These are phyloP conservation scores for Onychorhynchus coronatus DNA, from an alignment of 2,113 vertebrate species.

Conservation along the genomic window DNA sequence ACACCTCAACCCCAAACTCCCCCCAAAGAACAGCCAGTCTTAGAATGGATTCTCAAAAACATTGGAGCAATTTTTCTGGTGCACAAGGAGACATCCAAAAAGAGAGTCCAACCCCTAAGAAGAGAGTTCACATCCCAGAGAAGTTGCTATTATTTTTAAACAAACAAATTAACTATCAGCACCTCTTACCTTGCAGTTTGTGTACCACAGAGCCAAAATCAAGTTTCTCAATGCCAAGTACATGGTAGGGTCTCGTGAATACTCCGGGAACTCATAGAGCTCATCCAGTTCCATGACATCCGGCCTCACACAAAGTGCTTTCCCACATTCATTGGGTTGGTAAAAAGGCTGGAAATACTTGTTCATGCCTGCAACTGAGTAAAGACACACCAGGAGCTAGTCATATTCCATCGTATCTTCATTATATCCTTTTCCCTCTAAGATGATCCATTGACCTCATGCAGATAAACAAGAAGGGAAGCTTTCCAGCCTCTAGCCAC, in stretches of 20 bases:
- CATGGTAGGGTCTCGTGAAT: slow-evolving; percentile 96
- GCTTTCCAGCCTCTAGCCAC: background rate
- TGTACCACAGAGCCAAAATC: slow-evolving; percentile 92
- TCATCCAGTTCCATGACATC: slow-evolving; percentile 99
- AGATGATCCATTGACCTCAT: background rate
- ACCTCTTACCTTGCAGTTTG: slow-evolving; percentile 84
- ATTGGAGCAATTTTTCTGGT: background rate
- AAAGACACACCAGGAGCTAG: background rate
- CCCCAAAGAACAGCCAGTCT: background rate
- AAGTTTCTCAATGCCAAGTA: slow-evolving; percentile 95
- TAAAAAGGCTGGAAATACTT: slow-evolving; percentile 98
- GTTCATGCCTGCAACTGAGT: slow-evolving; percentile 86
- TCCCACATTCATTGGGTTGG: slow-evolving; percentile 96
- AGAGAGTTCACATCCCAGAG: background rate
- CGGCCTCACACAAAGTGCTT: slow-evolving; percentile 93
- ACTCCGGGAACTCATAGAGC: slow-evolving; percentile 97
- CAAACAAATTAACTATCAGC: background rate
- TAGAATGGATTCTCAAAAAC: background rate
- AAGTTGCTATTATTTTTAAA: background rate
- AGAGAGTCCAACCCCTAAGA: background rate
- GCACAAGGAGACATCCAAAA: background rate
- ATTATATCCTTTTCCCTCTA: background rate
- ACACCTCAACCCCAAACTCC: background rate
- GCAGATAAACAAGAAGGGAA: background rate
- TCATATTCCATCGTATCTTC: background rate